Evolutionary conservation across 2,888 invertebrate genomes (phyloP).

Genomic region (Thymelicus sylvestris): DNA sequence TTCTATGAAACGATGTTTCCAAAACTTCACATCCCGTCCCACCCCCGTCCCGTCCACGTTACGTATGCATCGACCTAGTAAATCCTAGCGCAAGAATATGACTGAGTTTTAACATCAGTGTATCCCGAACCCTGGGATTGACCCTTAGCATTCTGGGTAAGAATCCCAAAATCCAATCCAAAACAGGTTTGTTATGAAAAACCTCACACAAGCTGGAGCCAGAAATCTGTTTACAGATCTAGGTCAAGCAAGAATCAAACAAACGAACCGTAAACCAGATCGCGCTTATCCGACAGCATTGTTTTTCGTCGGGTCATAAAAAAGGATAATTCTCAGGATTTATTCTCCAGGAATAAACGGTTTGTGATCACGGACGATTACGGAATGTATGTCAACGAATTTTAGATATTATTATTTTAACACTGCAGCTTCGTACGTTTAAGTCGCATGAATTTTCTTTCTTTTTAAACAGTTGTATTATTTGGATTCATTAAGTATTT

Average conservation of each 20-base stretch:
- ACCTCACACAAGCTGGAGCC: background rate
- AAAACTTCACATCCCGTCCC: too few relatives aligned
- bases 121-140: too few relatives aligned
- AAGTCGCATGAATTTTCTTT: background rate
- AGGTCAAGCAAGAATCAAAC: slow-evolving; percentile 18
- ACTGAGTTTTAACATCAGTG: too few relatives aligned
- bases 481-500: too few relatives aligned
- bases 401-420: background rate
- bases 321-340: slow-evolving; percentile 27
- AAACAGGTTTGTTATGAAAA: too few relatives aligned
- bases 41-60: too few relatives aligned
- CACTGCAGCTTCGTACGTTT: background rate
- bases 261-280: slow-evolving; percentile 20
- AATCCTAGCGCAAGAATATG: too few relatives aligned
- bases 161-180: too few relatives aligned
- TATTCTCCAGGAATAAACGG: slow-evolving; percentile 22
- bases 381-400: slow-evolving; percentile 8
- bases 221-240: slow-evolving; percentile 2
- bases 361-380: slow-evolving; percentile 15
- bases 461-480: too few relatives aligned
- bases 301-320: slow-evolving; percentile 20
- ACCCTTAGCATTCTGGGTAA: too few relatives aligned
- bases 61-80: too few relatives aligned
- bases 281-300: background rate
- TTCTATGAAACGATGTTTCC: too few relatives aligned